Percentiles rank a stretch among this genome's conserved stretches.
phyloP scores from a whole-genome alignment of 1,140 invertebrate genomes.

The Drosophila nigrodunni region DNA sequence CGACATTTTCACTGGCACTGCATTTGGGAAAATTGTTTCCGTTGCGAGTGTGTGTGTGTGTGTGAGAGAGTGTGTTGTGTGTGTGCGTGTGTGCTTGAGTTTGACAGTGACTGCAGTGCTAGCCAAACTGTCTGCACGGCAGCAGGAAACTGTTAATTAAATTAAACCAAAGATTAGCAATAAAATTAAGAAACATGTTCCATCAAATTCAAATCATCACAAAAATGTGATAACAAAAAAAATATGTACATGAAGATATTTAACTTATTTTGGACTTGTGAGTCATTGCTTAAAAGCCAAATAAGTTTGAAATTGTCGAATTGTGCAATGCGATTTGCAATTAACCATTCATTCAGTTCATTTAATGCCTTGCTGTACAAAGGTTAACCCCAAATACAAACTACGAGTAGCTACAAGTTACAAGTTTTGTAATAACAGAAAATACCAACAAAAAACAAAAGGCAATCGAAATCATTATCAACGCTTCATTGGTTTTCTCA shows the following conservation, averaged over 20 bases:
- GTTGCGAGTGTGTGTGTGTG: constrained; percentile 45
- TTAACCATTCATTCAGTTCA: constrained; percentile 34
- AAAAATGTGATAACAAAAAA: constrained; percentile 1
- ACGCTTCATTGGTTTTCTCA: constrained; percentile 54
- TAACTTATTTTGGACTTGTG: constrained; percentile 6
- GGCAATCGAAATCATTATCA: constrained; percentile 55
- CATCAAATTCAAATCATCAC: constrained; percentile 6
- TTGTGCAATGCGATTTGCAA: constrained; percentile 52
- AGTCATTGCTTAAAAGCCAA: constrained; percentile 7
- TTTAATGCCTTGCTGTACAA: constrained; percentile 31
- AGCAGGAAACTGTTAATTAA: constrained; percentile 78
- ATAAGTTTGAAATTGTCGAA: constrained; percentile 57
- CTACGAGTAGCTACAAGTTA: constrained; percentile 24
- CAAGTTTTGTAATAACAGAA: constrained; percentile 30
- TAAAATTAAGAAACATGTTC: constrained; percentile 42
- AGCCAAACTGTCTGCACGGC: constrained; percentile 48
- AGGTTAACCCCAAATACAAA: constrained; percentile 27
- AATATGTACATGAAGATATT: constrained; percentile 3
- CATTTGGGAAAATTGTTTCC: constrained; percentile 78
- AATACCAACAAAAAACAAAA: constrained; percentile 1
- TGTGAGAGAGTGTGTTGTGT: background rate
- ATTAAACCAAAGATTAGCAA: constrained; percentile 73
- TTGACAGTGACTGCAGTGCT: constrained; percentile 27
- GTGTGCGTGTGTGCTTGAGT: constrained; percentile 15
- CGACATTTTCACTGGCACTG: constrained; percentile 55